phyloP scores from a whole-genome alignment of 2,113 vertebrate species.

The Rostratula benghalensis region DNA sequence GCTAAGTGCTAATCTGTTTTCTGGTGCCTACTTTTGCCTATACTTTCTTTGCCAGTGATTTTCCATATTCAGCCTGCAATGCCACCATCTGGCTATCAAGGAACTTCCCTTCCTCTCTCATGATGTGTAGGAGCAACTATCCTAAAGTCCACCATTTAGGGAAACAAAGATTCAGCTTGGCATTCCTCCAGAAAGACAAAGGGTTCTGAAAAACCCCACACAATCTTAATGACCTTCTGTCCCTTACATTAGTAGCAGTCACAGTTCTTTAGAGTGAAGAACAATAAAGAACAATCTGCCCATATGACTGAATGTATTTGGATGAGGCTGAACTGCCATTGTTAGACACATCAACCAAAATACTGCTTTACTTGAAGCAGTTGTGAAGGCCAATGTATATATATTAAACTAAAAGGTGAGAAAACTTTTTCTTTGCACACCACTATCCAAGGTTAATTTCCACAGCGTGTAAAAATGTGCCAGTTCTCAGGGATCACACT shows the following conservation, averaged over 20 bases:
- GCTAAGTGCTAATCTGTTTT: neutral
- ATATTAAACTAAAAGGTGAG: neutral
- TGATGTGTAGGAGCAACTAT: neutral
- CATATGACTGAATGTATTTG: neutral
- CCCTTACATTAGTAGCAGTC: neutral
- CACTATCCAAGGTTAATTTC: neutral
- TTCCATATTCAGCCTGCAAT: neutral
- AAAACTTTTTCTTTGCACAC: neutral
- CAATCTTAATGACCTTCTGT: neutral
- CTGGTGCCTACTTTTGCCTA: neutral
- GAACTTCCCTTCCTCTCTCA: neutral
- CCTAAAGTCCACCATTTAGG: neutral
- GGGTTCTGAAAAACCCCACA: neutral
- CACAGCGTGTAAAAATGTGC: neutral
- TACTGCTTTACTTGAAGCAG: neutral
- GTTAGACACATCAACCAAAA: neutral
- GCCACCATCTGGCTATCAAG: neutral
- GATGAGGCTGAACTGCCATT: neutral
- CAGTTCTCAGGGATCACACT: neutral
- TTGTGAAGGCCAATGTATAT: neutral
- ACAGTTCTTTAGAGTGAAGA: neutral
- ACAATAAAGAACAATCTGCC: neutral
- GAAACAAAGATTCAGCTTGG: neutral
- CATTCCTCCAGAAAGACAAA: neutral
- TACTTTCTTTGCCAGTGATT: neutral